These are phyloP conservation scores for Scolopax bukidnonensis DNA, from an alignment of 2,797 vertebrate genomes.

Conservation along the genomic window DNA sequence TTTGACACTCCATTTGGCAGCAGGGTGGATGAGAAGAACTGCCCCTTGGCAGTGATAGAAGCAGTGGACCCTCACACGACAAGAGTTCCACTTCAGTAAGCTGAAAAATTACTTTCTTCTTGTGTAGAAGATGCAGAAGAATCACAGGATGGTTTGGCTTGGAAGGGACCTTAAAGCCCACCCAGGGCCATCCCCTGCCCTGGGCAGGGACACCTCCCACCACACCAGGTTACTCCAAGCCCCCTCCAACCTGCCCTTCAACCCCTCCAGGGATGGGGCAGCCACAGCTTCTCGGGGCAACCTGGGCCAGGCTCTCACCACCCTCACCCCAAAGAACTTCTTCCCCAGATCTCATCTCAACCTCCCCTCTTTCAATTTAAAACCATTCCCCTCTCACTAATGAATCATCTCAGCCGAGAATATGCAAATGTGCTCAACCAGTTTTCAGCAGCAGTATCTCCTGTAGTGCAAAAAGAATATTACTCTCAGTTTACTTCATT, in stretches of 20 bases:
- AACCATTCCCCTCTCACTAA: neutral
- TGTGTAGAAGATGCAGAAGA: fast-evolving
- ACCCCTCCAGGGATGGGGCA: neutral
- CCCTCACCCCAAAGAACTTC: neutral
- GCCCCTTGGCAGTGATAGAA: neutral
- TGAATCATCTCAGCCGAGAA: neutral
- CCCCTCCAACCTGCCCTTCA: too few species aligned
- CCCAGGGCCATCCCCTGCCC: too few species aligned
- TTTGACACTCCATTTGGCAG: neutral
- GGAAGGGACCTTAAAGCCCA: too few species aligned
- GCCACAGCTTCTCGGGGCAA: neutral
- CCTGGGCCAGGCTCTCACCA: neutral
- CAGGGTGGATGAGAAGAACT: neutral
- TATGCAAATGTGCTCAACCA: neutral
- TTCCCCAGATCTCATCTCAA: neutral
- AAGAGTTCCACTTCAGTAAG: neutral
- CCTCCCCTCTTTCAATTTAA: neutral
- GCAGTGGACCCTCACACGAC: neutral
- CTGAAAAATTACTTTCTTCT: neutral
- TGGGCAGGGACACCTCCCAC: too few species aligned
- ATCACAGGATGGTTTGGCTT: too few species aligned
- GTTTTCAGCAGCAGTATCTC: neutral
- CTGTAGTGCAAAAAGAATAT: neutral
- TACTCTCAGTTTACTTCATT: neutral
- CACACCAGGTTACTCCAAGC: too few species aligned